phyloP scores from a whole-genome alignment of 2,113 vertebrate species.

The Sula dactylatra region DNA sequence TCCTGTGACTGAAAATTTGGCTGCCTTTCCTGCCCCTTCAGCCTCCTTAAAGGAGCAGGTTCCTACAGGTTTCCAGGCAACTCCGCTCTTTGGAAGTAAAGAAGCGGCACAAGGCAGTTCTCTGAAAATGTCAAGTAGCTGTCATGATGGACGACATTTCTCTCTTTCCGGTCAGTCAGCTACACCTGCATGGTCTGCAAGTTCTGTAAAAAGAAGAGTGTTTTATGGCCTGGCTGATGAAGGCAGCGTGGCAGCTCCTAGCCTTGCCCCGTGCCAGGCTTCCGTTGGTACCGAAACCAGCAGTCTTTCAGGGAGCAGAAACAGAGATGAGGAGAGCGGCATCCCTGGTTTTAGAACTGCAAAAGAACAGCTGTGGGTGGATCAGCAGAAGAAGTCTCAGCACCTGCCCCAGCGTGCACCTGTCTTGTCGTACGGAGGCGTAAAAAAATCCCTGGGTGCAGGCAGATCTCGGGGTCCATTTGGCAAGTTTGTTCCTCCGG shows the following conservation, averaged over 20 bases:
- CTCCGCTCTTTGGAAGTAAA: slow-evolving; percentile 54
- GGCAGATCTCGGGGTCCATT: slow-evolving; percentile 84
- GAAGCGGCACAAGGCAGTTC: neutral
- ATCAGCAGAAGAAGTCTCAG: slow-evolving; percentile 86
- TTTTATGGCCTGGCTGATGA: slow-evolving; percentile 51
- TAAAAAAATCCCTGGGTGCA: slow-evolving; percentile 91
- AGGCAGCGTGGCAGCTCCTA: neutral
- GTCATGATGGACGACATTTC: neutral
- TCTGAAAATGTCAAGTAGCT: neutral
- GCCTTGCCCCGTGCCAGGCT: neutral
- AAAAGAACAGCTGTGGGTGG: slow-evolving; percentile 85
- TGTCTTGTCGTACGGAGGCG: slow-evolving; percentile 39
- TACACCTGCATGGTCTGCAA: neutral
- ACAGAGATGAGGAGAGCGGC: slow-evolving; percentile 58
- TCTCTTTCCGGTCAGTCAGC: neutral
- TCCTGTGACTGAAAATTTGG: neutral
- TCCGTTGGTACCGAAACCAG: neutral
- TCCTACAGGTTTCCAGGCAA: neutral
- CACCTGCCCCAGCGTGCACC: slow-evolving; percentile 68
- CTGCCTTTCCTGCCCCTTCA: neutral
- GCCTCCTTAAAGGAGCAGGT: neutral
- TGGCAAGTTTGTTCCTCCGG: slow-evolving; percentile 90
- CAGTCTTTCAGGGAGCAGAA: neutral
- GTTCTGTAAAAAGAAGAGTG: slow-evolving; percentile 51
- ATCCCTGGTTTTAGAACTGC: slow-evolving; percentile 85